Evolutionary conservation across 2,113 vertebrate species (phyloP).

Genomic region (Glaucomys volans): DNA sequence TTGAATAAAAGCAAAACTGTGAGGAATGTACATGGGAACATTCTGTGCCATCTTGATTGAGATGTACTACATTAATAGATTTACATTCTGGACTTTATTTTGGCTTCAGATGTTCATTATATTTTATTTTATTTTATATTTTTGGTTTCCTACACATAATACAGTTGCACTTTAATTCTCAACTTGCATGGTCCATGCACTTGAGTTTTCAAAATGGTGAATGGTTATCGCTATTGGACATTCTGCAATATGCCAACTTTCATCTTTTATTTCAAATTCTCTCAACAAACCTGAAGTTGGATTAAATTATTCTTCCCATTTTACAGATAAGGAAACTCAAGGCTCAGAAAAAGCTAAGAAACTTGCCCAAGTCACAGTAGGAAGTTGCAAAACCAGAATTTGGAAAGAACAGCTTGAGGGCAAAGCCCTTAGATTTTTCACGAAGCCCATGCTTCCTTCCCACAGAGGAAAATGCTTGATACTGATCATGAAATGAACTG

Average conservation of each 20-base stretch:
- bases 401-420: background rate
- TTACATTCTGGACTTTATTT: no score
- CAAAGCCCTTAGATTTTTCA: background rate
- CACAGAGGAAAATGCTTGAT: background rate
- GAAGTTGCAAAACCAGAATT: constrained; percentile 41
- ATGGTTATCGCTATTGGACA: constrained; percentile 5
- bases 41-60: background rate
- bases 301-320: background rate
- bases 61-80: no score
- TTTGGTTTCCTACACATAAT: constrained; percentile 50
- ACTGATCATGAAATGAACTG: constrained; percentile 12
- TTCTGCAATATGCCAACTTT: background rate
- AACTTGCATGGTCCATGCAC: background rate
- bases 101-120: no score
- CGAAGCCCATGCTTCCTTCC: background rate
- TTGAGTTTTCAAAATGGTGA: background rate
- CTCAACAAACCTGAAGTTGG: constrained; percentile 55
- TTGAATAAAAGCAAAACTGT: background rate
- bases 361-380: background rate
- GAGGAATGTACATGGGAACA: background rate
- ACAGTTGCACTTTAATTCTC: constrained; percentile 21
- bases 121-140: background rate
- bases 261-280: constrained; percentile 50
- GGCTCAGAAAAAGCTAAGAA: constrained; percentile 66
- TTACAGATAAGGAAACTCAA: constrained; percentile 52